Evolutionary conservation across 2,797 vertebrate species (phyloP).

Genomic region (Echiichthys vipera): DNA sequence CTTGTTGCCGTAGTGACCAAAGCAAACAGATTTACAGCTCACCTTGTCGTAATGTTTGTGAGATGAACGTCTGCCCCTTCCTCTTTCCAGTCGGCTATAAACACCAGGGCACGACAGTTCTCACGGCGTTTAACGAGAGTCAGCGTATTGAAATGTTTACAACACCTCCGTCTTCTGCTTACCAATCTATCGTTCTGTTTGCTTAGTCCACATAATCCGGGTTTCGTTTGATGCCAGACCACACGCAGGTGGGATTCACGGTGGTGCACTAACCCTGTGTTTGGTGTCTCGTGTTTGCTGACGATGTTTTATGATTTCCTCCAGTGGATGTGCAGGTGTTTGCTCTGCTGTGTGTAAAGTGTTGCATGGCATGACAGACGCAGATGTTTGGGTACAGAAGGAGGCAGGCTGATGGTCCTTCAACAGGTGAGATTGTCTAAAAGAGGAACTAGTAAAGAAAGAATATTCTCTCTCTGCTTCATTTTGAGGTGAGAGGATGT

Average conservation of each 20-base stretch:
- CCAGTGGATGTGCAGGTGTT: conserved; percentile 36
- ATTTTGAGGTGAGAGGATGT: not conserved
- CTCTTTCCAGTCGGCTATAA: conserved; percentile 63
- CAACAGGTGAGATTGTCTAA: conserved; percentile 22
- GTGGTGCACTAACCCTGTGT: not conserved
- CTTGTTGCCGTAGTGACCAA: conserved; percentile 17
- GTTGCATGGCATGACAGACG: not conserved
- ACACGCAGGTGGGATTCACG: conserved; percentile 41
- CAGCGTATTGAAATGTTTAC: conserved; percentile 38
- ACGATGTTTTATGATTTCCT: conserved; percentile 35
- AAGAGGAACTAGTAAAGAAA: conserved; percentile 41
- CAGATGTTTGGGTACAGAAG: conserved; percentile 5
- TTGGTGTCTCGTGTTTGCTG: conserved; percentile 43
- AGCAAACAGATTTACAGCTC: conserved; percentile 36
- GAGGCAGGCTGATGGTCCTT: conserved; percentile 12
- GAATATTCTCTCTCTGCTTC: too few relatives aligned
- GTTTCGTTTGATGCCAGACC: conserved; percentile 39
- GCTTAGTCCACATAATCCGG: conserved; percentile 30
- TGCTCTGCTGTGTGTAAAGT: not conserved
- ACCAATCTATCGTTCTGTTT: conserved; percentile 44
- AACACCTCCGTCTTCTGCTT: conserved; percentile 26
- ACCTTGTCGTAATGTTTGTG: conserved; percentile 29
- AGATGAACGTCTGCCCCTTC: conserved; percentile 56
- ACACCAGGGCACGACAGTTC: conserved; percentile 46
- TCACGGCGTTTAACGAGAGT: conserved; percentile 37